A percentile compares a stretch with the other conserved stretches of the same genome.
phyloP scores from a whole-genome alignment of 2,113 vertebrate species.

The Butastur rufipennis region DNA sequence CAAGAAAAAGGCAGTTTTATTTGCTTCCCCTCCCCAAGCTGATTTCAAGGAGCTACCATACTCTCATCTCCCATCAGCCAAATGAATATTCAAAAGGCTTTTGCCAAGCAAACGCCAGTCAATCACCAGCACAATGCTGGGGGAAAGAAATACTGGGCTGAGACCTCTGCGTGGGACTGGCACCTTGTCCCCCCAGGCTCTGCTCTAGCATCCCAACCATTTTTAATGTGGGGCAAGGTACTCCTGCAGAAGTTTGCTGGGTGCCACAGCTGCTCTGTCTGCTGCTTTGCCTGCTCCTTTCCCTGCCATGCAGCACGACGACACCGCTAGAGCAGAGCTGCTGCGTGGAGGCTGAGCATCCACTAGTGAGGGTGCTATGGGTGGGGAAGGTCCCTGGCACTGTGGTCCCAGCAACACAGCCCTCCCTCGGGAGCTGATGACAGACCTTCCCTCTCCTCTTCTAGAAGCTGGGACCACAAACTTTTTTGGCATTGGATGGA shows the following conservation, averaged over 20 bases:
- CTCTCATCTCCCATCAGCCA: neutral
- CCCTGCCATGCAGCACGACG: neutral
- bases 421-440: neutral
- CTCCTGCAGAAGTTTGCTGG: neutral
- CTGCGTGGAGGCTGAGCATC: neutral
- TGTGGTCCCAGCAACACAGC: neutral
- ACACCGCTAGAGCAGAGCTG: neutral
- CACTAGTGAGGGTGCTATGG: accelerated
- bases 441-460: neutral
- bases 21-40: conserved; percentile 1
- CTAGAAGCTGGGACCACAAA: neutral
- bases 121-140: conserved; percentile 10
- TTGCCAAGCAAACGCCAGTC: neutral
- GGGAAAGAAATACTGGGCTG: neutral
- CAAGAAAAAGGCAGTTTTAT: conserved; percentile 11
- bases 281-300: neutral
- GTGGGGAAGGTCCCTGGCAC: neutral
- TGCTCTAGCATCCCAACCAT: neutral
- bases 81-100: conserved; percentile 50
- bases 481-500: neutral
- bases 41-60: neutral
- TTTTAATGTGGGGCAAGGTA: accelerated
- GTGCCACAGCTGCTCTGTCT: neutral
- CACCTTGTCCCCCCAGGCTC: neutral
- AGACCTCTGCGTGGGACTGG: neutral